Evolutionary conservation across 2,113 vertebrate species (phyloP).

Genomic region (Plestiodon gilberti): DNA sequence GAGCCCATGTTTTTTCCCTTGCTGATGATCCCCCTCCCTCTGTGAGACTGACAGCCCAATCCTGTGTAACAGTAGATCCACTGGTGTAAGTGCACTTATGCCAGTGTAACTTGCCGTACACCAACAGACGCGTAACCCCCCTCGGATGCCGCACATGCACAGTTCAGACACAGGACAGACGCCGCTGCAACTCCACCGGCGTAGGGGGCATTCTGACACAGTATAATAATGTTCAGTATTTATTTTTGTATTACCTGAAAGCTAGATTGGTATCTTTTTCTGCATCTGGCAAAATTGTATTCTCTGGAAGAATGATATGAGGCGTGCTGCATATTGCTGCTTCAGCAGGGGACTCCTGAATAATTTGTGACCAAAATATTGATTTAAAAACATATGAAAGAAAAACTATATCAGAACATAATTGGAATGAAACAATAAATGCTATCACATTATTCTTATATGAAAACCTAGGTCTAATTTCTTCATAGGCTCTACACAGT

Average conservation of each 20-base stretch:
- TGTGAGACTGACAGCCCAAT: no score
- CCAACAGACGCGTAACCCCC: no score
- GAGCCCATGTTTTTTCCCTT: no score
- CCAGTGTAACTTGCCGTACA: no score
- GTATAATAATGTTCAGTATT: neutral
- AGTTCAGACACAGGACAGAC: no score
- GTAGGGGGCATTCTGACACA: no score
- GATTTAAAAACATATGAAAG: neutral
- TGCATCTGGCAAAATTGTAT: constrained; percentile 71
- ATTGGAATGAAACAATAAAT: neutral
- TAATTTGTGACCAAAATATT: constrained; percentile 54
- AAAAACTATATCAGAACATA: neutral
- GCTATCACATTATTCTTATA: neutral
- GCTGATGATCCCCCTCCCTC: no score
- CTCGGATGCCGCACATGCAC: no score
- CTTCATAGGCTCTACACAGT: neutral
- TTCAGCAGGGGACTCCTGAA: constrained; percentile 75
- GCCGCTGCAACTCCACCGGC: no score
- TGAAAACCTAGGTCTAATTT: neutral
- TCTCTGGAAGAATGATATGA: constrained; percentile 87
- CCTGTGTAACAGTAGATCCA: no score
- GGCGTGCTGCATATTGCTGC: constrained; percentile 77
- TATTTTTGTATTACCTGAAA: constrained; percentile 69
- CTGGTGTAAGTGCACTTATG: no score
- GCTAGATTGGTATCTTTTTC: constrained; percentile 74